Percentiles rank a stretch among this genome's conserved stretches.
These are phyloP conservation scores for Palaemon carinicauda DNA, from an alignment of 1,140 invertebrate genomes.

Conservation along the genomic window DNA sequence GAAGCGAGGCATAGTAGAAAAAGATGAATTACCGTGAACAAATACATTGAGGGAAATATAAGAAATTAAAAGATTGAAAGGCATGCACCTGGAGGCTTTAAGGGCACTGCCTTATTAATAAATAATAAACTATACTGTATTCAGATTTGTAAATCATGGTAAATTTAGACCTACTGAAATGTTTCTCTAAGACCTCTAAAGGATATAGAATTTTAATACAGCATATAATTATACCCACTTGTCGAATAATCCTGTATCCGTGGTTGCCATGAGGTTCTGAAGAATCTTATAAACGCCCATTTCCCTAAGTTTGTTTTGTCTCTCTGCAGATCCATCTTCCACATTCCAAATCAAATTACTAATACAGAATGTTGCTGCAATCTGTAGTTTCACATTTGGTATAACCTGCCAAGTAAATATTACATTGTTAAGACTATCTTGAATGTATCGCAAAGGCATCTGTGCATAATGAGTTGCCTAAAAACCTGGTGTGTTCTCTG, in stretches of 20 bases:
- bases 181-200: too few relatives aligned
- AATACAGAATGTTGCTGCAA: constrained; percentile 86
- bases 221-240: constrained; percentile 63
- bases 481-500: too few relatives aligned
- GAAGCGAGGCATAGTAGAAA: too few relatives aligned
- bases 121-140: too few relatives aligned
- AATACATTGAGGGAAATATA: too few relatives aligned
- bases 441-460: background rate
- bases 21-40: too few relatives aligned
- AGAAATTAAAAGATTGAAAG: too few relatives aligned
- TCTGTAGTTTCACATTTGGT: constrained; percentile 82
- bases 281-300: constrained; percentile 82
- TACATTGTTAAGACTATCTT: background rate
- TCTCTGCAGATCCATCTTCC: constrained; percentile 78
- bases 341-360: constrained; percentile 86
- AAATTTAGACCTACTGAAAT: background rate
- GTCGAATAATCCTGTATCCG: constrained; percentile 75
- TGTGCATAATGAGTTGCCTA: background rate
- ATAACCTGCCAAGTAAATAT: constrained; percentile 72
- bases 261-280: constrained; percentile 75
- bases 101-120: too few relatives aligned
- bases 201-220: too few relatives aligned
- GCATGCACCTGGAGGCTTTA: too few relatives aligned
- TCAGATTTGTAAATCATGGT: background rate
- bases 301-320: constrained; percentile 80